Evolutionary conservation across 2,113 vertebrate species (phyloP).

Genomic region (Diphyllodes magnificus): DNA sequence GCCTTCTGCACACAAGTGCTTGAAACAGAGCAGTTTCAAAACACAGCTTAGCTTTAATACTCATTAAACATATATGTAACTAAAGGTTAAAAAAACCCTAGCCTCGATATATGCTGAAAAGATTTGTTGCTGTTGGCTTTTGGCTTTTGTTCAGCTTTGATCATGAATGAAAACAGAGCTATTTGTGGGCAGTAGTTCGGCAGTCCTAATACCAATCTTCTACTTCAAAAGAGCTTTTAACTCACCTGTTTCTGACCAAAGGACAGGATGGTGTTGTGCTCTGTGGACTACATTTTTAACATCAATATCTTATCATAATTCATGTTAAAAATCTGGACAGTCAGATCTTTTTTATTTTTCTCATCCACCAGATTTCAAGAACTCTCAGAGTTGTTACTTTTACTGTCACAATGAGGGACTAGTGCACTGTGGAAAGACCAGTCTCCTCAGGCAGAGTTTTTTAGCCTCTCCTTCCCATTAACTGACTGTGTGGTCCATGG

Average conservation of each 20-base stretch:
- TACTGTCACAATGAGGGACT: rapidly evolving
- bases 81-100: background rate
- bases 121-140: background rate
- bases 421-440: background rate
- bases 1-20: background rate
- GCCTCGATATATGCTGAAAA: background rate
- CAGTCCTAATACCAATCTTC: background rate
- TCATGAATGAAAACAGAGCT: background rate
- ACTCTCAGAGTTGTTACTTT: background rate
- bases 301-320: background rate
- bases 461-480: background rate
- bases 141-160: background rate
- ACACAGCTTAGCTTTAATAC: background rate
- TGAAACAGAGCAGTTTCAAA: background rate
- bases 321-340: background rate
- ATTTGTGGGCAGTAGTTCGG: background rate
- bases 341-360: background rate
- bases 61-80: background rate
- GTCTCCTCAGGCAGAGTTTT: background rate
- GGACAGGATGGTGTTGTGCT: background rate
- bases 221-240: background rate
- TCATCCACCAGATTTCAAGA: background rate
- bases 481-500: background rate
- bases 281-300: background rate
- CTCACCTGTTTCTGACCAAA: background rate